Percentiles rank a stretch among this genome's conserved stretches.
Evolutionary conservation across 2,888 invertebrate genomes (phyloP).

Genomic region (Andrena flavipes): DNA sequence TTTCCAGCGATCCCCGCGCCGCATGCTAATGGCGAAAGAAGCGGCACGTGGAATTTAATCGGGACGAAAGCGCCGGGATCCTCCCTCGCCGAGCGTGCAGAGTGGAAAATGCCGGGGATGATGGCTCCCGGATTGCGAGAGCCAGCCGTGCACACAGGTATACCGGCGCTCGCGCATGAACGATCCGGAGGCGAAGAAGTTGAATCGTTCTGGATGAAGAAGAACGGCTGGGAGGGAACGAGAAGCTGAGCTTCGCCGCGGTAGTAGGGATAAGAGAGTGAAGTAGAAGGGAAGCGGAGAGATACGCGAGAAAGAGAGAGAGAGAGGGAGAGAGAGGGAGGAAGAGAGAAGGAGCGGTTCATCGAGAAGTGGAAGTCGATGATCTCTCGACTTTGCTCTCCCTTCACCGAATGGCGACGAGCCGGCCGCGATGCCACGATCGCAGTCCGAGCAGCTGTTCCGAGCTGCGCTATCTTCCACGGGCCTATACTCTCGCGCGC

Average conservation of each 20-base stretch:
- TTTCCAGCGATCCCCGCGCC: constrained; percentile 31
- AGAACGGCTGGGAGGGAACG: constrained; percentile 43
- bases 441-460: constrained; percentile 76
- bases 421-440: constrained; percentile 71
- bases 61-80: constrained; percentile 14
- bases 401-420: constrained; percentile 79
- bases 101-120: neutral
- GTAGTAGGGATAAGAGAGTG: neutral
- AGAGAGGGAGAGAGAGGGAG: too few species aligned
- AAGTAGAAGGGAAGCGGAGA: neutral
- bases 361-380: constrained; percentile 74
- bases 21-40: neutral
- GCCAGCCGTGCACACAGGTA: constrained; percentile 60
- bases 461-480: constrained; percentile 62
- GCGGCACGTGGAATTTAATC: constrained; percentile 2
- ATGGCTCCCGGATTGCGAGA: constrained; percentile 61
- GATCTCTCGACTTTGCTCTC: constrained; percentile 79
- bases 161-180: constrained; percentile 59
- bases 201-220: constrained; percentile 54
- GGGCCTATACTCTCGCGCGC: constrained; percentile 15
- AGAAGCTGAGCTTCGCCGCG: neutral
- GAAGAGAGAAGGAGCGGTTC: constrained; percentile 25
- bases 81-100: neutral
- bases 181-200: constrained; percentile 61
- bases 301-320: too few species aligned